Conservation (phyloP, 2,888 invertebrate genomes). For the Cacoxenus indagator region DNA sequence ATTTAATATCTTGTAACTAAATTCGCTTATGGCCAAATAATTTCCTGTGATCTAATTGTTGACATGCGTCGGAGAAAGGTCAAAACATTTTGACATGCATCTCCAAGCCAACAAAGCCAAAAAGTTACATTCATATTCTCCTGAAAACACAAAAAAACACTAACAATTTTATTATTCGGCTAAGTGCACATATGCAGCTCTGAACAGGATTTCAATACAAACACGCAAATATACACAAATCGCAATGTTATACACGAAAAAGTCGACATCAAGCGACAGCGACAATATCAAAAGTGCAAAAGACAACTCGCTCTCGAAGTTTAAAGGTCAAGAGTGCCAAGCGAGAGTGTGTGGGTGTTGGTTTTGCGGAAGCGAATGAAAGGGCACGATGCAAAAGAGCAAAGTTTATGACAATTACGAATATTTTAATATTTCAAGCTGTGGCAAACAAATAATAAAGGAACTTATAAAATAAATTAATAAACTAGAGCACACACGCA, state of each 20-base stretch:
- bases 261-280: constrained; percentile 18
- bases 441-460: background rate
- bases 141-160: background rate
- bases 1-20: constrained; percentile 10
- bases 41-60: background rate
- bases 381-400: constrained; percentile 48
- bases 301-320: constrained; percentile 21
- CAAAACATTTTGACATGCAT: constrained; percentile 19
- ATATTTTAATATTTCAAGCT: constrained; percentile 36
- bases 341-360: constrained; percentile 17
- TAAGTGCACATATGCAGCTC: background rate
- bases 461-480: background rate
- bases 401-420: constrained; percentile 60
- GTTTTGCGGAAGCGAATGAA: background rate
- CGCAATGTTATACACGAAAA: constrained; percentile 41
- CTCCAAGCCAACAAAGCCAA: background rate
- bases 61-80: constrained; percentile 13
- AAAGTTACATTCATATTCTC: no score
- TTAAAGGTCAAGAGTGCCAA: constrained; percentile 63
- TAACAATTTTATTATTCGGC: background rate
- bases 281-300: constrained; percentile 7
- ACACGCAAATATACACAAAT: constrained; percentile 21
- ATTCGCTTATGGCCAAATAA: background rate
- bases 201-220: background rate
- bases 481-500: background rate